Evolutionary conservation across 2,888 invertebrate genomes (phyloP).

Genomic region (Tineola bisselliella): DNA sequence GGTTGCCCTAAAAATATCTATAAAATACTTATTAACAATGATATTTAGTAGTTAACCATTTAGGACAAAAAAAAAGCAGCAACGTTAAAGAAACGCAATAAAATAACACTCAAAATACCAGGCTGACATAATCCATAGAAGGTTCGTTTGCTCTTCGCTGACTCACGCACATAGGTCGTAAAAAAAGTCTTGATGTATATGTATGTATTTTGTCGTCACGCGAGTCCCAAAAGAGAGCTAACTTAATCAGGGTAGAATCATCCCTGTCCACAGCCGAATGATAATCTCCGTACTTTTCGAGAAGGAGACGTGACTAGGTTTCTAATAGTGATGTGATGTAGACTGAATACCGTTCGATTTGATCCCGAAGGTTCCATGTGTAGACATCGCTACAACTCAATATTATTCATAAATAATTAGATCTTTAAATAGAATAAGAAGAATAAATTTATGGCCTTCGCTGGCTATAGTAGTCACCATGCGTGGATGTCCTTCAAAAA

Average conservation of each 20-base stretch:
- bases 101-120: neutral
- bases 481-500: no score
- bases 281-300: slow-evolving; percentile 6
- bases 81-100: neutral
- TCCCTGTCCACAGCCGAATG: slow-evolving; percentile 7
- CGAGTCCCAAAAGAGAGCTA: neutral
- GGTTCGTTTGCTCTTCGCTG: neutral
- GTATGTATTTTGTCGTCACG: slow-evolving; percentile 10
- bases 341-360: neutral
- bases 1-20: no score
- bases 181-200: neutral
- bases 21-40: no score
- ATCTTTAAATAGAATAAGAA: neutral
- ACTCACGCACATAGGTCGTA: neutral
- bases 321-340: neutral
- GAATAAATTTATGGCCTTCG: no score
- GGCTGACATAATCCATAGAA: neutral
- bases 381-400: neutral
- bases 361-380: neutral
- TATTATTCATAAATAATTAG: neutral
- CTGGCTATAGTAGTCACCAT: no score
- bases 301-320: neutral
- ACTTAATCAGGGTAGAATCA: slow-evolving; percentile 10
- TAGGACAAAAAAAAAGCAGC: no score
- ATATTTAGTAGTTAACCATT: no score